phyloP scores from a whole-genome alignment of 2,888 invertebrate genomes.

The Hartigia nigra region DNA sequence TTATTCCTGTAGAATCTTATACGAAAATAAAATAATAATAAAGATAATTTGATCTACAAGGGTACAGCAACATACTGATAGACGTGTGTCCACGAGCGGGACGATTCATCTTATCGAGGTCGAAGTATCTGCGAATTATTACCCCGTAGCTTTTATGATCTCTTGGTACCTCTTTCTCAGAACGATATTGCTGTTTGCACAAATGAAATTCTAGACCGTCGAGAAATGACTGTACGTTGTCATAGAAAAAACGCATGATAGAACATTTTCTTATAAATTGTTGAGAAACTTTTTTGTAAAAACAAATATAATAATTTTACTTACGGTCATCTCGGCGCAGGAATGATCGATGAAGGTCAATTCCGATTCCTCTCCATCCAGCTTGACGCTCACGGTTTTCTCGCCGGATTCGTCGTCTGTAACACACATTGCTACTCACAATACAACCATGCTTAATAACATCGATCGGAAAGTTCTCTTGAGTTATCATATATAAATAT shows the following conservation, averaged over 20 bases:
- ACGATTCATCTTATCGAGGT: too few relatives aligned
- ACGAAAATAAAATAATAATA: too few relatives aligned
- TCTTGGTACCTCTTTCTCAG: too few relatives aligned
- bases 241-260: not conserved
- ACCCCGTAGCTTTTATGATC: too few relatives aligned
- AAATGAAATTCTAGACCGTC: not conserved
- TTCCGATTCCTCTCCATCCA: conserved; percentile 91
- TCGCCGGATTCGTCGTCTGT: conserved; percentile 93
- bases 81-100: too few relatives aligned
- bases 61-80: too few relatives aligned
- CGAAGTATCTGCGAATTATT: too few relatives aligned
- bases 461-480: not conserved
- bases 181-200: too few relatives aligned
- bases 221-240: not conserved
- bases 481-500: not conserved
- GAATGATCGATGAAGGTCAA: conserved; percentile 92
- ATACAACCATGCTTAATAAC: conserved; percentile 20
- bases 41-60: too few relatives aligned
- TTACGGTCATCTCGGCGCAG: conserved; percentile 90
- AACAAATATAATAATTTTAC: conserved; percentile 56
- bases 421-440: conserved; percentile 59
- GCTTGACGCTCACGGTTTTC: conserved; percentile 88
- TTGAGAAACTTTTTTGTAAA: not conserved
- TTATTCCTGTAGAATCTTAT: too few relatives aligned
- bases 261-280: not conserved